A percentile compares a stretch with the other conserved stretches of the same genome.
phyloP scores from a whole-genome alignment of 37 sponge, comb jelly and placozoan genomes.

The Theonella swinhoei region DNA sequence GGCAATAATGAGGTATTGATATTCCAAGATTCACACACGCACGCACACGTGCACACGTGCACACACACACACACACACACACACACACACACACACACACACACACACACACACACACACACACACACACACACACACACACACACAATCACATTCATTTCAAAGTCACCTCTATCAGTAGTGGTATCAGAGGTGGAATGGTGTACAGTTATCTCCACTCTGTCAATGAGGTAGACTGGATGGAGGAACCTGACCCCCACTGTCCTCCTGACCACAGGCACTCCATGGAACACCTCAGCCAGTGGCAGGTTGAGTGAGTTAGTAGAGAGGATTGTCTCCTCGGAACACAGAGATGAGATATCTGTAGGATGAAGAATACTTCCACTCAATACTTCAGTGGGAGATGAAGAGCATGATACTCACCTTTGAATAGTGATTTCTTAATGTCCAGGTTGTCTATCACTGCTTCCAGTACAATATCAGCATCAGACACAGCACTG shows the following conservation, averaged over 20 bases:
- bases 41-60: background rate
- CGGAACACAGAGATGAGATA: slow-evolving; percentile 31
- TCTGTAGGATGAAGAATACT: background rate
- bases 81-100: background rate
- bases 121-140: slow-evolving; percentile 1
- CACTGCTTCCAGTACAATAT: slow-evolving; percentile 40
- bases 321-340: slow-evolving; percentile 34
- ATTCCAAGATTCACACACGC: background rate
- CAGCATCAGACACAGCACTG: slow-evolving; percentile 37
- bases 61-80: background rate
- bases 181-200: background rate
- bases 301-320: slow-evolving; percentile 34
- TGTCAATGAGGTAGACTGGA: slow-evolving; percentile 46
- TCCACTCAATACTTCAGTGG: background rate
- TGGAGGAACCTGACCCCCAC: slow-evolving; percentile 42
- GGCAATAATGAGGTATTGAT: too few relatives aligned
- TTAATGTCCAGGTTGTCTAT: slow-evolving; percentile 15
- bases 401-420: background rate
- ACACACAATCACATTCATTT: background rate
- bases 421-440: slow-evolving; percentile 29
- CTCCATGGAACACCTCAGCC: slow-evolving; percentile 22
- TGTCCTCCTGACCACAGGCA: slow-evolving; percentile 8
- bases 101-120: slow-evolving; percentile 6
- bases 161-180: slow-evolving; percentile 12
- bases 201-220: slow-evolving; percentile 18